phyloP scores from a whole-genome alignment of 2,888 invertebrate genomes.

The Clostera curtula region DNA sequence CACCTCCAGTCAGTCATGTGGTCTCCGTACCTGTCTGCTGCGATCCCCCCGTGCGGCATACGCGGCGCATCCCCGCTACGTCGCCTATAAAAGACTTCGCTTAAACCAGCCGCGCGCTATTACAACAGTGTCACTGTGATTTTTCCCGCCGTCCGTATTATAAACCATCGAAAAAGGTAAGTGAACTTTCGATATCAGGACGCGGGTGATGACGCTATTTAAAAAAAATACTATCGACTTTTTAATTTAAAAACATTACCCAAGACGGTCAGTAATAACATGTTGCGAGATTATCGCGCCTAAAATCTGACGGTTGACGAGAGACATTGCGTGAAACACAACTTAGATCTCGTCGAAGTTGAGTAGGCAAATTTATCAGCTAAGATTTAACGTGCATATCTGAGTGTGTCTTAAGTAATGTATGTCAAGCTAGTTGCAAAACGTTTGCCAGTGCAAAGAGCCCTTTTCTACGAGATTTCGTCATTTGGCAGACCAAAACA shows the following conservation, averaged over 20 bases:
- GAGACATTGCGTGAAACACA: constrained; percentile 29
- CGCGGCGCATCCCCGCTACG: constrained; percentile 62
- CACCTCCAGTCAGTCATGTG: constrained; percentile 28
- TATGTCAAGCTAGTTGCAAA: constrained; percentile 65
- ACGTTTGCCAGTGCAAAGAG: constrained; percentile 42
- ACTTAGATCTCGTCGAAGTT: constrained; percentile 29
- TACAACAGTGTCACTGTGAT: constrained; percentile 72
- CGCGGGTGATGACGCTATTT: constrained; percentile 40
- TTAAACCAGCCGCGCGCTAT: constrained; percentile 70
- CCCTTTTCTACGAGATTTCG: constrained; percentile 51
- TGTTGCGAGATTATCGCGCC: too few relatives aligned
- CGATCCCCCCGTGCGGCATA: constrained; percentile 42
- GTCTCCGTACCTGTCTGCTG: constrained; percentile 23
- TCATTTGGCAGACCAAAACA: constrained; percentile 14
- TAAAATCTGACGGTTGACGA: too few relatives aligned
- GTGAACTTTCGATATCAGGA: constrained; percentile 42
- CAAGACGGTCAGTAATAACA: constrained; percentile 16
- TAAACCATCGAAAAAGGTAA: constrained; percentile 58
- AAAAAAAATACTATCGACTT: constrained; percentile 19
- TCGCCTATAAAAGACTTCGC: constrained; percentile 62
- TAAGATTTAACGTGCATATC: constrained; percentile 33
- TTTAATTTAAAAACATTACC: constrained; percentile 2
- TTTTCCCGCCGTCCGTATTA: constrained; percentile 64
- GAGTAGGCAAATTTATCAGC: constrained; percentile 23
- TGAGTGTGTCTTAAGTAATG: constrained; percentile 36